Evolutionary conservation across 1,140 invertebrate species (phyloP).

Genomic region (Caenorhabditis remanei): DNA sequence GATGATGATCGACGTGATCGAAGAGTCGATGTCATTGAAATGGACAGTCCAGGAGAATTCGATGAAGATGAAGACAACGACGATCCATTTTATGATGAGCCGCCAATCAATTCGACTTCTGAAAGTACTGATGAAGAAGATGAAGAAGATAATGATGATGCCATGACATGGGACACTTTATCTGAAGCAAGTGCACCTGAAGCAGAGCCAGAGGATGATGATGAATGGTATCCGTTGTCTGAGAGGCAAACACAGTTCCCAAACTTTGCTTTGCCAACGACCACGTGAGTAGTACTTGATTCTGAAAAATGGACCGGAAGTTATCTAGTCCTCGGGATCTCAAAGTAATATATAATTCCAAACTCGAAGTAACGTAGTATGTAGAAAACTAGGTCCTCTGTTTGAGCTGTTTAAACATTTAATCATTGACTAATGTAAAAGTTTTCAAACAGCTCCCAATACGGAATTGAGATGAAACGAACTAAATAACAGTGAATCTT

Average conservation of each 20-base stretch:
- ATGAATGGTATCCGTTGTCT: constrained; percentile 35
- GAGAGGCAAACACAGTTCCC: not conserved
- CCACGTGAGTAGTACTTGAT: not conserved
- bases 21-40: not conserved
- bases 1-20: not conserved
- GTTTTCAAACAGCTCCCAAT: no score
- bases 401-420: no score
- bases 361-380: no score
- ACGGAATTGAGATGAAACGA: no score
- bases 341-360: no score
- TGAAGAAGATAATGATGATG: not conserved
- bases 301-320: no score
- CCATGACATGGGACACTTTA: constrained; percentile 1
- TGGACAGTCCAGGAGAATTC: not conserved
- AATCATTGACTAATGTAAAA: no score
- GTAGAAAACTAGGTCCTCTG: no score
- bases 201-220: not conserved
- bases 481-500: no score
- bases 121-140: not conserved
- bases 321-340: no score
- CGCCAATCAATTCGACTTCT: no score
- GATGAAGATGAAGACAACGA: not conserved
- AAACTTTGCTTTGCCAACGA: constrained; percentile 19
- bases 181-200: not conserved
- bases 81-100: not conserved